These are phyloP conservation scores for Condylostylus longicornis DNA, from an alignment of 1,140 invertebrate species.

Conservation along the genomic window DNA sequence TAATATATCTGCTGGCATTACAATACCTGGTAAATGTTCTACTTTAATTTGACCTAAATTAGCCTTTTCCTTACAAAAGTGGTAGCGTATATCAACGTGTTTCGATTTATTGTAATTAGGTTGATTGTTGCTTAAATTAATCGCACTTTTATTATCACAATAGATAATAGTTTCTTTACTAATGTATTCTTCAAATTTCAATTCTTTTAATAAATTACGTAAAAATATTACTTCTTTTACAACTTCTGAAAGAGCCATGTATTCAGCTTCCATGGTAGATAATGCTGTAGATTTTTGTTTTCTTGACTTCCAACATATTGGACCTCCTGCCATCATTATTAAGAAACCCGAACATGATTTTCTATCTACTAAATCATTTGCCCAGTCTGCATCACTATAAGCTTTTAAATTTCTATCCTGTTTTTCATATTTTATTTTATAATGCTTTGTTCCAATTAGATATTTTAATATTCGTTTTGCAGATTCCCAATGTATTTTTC, in stretches of 20 bases:
- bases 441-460: background rate
- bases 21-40: too few species aligned
- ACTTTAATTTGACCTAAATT: too few species aligned
- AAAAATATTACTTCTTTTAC: constrained; percentile 11
- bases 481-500: constrained; percentile 12
- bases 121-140: too few species aligned
- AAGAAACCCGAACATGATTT: constrained; percentile 9
- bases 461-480: constrained; percentile 4
- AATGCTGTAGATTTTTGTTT: constrained; percentile 10
- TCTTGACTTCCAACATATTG: constrained; percentile 13
- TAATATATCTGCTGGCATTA: too few species aligned
- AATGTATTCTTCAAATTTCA: too few species aligned
- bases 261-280: constrained; percentile 13
- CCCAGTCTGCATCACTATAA: constrained; percentile 17
- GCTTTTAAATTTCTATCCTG: constrained; percentile 3
- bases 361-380: constrained; percentile 18
- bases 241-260: constrained; percentile 9
- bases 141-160: too few species aligned
- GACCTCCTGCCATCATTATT: constrained; percentile 7
- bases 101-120: too few species aligned
- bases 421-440: background rate
- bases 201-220: constrained; percentile 5
- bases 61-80: too few species aligned
- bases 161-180: too few species aligned
- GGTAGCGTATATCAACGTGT: too few species aligned